Base-by-base conservation (phyloP, 2,888 invertebrate species). In the Endotricha flammealis region DNA sequence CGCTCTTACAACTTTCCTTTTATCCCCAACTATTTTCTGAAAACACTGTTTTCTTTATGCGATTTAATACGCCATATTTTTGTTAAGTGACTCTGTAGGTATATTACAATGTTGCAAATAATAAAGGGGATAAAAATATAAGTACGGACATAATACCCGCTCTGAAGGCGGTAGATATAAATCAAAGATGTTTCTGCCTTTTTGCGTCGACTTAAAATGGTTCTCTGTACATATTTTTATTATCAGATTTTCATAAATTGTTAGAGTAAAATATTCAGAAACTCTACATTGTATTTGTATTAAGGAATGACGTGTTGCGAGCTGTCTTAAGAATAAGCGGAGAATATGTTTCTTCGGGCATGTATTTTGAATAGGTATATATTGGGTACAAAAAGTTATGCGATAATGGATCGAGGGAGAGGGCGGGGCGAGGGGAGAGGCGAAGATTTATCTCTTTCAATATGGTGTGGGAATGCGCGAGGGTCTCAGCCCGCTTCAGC, bases 11-110 rank as follows among this genome's bases (percentile, higher is more conserved):
- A 71, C 76, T 80, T 80, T 77, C 74, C 78, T 80, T 82, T 80
- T 75, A 79, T 78, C 54, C 73, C 48, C 62, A 71, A 85, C 78
- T 78, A 83, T 82, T 72, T 83, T 79, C 80, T 79, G 78, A 82
- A 85, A 85, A 85, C 75, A 77, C 64, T 80, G 81, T 83, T 82
- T 83, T 82, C 85, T 83, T 82, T 83, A 76, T 78, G 67, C 75
- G 65, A 77, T 83, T 82, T 82, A 70, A 73, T 82, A 78, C 72
- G 75, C 74, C 67, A 77, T 82, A 75, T 81, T 79, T 81, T 80
- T 68, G 73, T 78, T 79, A 77, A 79, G 76, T 79, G 77, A 81
- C 75, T 79, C 47, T 57, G 51, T 55, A 55, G 51, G 48, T 68
- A 64, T 52, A 63, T 65, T 56, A 79, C 85, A 83, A 76, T 64